A percentile compares a stretch with the other conserved stretches of the same genome.
These are phyloP conservation scores for Chymomyza amoena DNA, from an alignment of 2,888 invertebrate genomes.

Conservation along the genomic window DNA sequence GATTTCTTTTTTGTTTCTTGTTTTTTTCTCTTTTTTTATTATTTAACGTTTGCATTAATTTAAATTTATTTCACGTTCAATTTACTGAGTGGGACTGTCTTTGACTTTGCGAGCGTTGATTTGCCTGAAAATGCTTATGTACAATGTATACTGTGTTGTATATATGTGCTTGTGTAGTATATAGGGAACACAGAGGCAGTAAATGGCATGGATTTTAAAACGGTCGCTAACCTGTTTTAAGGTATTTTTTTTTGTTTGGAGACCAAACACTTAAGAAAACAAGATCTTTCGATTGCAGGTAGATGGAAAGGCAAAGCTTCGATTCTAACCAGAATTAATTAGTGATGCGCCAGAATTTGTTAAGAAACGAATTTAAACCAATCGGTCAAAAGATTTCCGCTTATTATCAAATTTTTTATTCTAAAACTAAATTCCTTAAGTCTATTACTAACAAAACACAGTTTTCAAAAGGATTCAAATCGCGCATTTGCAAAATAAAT, in stretches of 20 bases:
- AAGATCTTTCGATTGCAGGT: neutral
- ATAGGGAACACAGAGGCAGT: neutral
- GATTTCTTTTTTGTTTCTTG: neutral
- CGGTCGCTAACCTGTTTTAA: neutral
- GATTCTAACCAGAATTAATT: neutral
- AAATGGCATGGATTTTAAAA: neutral
- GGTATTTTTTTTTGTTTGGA: neutral
- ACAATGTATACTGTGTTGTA: conserved; percentile 14
- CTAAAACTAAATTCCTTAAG: too few relatives aligned
- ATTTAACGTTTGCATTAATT: neutral
- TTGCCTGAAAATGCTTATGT: conserved; percentile 19
- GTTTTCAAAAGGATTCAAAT: too few relatives aligned
- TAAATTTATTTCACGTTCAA: neutral
- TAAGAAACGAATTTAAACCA: neutral
- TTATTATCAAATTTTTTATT: too few relatives aligned
- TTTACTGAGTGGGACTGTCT: neutral
- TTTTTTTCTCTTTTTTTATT: neutral
- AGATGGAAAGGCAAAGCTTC: neutral
- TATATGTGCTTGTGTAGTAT: conserved; percentile 9
- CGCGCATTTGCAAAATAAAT: too few relatives aligned
- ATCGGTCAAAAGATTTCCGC: too few relatives aligned
- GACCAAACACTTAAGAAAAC: neutral
- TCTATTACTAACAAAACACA: too few relatives aligned
- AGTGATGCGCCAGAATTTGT: neutral
- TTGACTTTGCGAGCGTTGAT: neutral